These are phyloP conservation scores for Trachelus troglodyta DNA, from an alignment of 2,888 invertebrate genomes.

Conservation along the genomic window DNA sequence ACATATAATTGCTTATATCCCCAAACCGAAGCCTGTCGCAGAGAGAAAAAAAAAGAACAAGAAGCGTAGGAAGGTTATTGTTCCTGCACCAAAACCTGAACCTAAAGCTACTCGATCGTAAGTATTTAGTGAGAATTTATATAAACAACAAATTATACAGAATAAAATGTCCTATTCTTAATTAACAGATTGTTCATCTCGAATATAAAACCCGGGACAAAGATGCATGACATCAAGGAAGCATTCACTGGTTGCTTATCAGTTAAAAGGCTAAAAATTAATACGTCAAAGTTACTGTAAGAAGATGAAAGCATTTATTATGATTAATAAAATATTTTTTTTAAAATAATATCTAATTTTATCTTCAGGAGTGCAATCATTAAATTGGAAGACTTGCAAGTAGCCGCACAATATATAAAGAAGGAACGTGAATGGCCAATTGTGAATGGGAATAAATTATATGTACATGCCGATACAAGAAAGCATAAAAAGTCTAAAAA, in stretches of 20 bases:
- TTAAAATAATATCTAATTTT: neutral
- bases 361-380: conserved; percentile 40
- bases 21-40: conserved; percentile 20
- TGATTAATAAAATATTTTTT: conserved; percentile 4
- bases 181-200: conserved; percentile 43
- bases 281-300: conserved; percentile 28
- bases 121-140: conserved; percentile 19
- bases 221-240: conserved; percentile 38
- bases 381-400: conserved; percentile 36
- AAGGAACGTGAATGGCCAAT: conserved; percentile 37
- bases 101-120: conserved; percentile 41
- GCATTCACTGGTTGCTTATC: conserved; percentile 43
- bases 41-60: conserved; percentile 20
- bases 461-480: conserved; percentile 39
- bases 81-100: conserved; percentile 36
- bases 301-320: neutral
- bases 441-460: conserved; percentile 36
- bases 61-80: conserved; percentile 33
- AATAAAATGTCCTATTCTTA: neutral
- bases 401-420: conserved; percentile 43
- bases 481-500: conserved; percentile 17
- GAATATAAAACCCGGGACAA: conserved; percentile 46
- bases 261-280: conserved; percentile 38
- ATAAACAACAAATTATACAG: neutral
- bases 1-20: conserved; percentile 33